A percentile compares a stretch with the other conserved stretches of the same genome.
These are phyloP conservation scores for Chalcis sispes DNA, from an alignment of 2,888 invertebrate genomes.

Conservation along the genomic window DNA sequence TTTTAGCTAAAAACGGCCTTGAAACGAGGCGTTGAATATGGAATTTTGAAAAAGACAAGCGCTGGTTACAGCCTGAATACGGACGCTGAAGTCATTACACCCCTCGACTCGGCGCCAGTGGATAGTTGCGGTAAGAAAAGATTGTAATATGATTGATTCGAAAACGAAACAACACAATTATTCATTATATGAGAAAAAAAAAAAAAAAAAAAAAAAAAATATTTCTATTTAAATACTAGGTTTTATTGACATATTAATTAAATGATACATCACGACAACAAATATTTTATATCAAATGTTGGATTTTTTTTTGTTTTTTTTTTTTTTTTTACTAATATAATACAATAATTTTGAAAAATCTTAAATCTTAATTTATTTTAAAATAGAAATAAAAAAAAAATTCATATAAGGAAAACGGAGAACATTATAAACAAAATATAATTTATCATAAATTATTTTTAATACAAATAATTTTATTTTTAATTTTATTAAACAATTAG, in stretches of 20 bases:
- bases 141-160: constrained; percentile 11
- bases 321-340: too few relatives aligned
- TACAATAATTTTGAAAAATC: too few relatives aligned
- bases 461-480: too few relatives aligned
- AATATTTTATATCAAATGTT: not conserved
- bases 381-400: too few relatives aligned
- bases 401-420: too few relatives aligned
- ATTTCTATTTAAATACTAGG: not conserved
- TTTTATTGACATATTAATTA: not conserved
- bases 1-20: constrained; percentile 65
- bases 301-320: not conserved
- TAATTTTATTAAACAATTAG: too few relatives aligned
- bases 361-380: too few relatives aligned
- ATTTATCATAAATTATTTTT: too few relatives aligned
- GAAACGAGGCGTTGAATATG: constrained; percentile 71
- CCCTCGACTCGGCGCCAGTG: constrained; percentile 46
- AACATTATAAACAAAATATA: too few relatives aligned
- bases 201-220: not conserved
- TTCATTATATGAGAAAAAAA: not conserved
- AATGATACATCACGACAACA: not conserved
- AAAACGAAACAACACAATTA: not conserved
- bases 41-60: constrained; percentile 65
- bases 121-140: constrained; percentile 53
- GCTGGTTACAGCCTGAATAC: constrained; percentile 68
- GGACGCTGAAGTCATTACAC: constrained; percentile 55